These are phyloP conservation scores for Volucella inflata DNA, from an alignment of 2,888 invertebrate genomes.

Conservation along the genomic window DNA sequence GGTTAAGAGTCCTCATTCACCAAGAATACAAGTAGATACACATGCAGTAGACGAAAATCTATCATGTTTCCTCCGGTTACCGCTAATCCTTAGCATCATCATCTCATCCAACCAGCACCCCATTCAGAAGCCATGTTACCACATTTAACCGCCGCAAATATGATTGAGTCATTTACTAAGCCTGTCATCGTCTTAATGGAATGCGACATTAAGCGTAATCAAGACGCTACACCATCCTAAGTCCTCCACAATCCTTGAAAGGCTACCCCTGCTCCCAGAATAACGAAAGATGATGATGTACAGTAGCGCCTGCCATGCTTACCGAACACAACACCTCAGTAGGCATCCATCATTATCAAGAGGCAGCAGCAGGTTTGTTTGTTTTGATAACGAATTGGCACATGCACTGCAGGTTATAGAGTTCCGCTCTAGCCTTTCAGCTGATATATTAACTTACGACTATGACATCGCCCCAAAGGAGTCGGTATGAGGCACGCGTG, in stretches of 20 bases:
- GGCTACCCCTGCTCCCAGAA: conserved; percentile 21
- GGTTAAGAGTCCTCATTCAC: too few species aligned
- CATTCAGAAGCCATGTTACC: conserved; percentile 27
- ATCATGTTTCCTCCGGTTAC: conserved; percentile 35
- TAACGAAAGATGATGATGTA: background rate
- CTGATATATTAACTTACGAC: conserved; percentile 67
- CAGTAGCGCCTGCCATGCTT: conserved; percentile 22
- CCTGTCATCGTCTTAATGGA: conserved; percentile 71
- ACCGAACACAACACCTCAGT: conserved; percentile 46
- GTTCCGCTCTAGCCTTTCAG: conserved; percentile 38
- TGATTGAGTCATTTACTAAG: conserved; percentile 73
- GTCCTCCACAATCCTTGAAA: conserved; percentile 63
- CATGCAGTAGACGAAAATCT: conserved; percentile 21
- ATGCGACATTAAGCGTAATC: conserved; percentile 72
- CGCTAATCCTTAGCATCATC: conserved; percentile 27
- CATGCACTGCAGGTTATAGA: conserved; percentile 25
- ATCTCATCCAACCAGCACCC: background rate
- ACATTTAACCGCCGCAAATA: conserved; percentile 59
- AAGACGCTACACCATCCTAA: conserved; percentile 61
- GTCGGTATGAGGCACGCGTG: conserved; percentile 22
- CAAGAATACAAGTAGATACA: background rate
- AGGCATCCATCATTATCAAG: conserved; percentile 72
- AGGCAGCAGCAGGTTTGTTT: conserved; percentile 71
- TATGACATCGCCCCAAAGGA: conserved; percentile 24
- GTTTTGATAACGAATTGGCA: conserved; percentile 71